These are phyloP conservation scores for Reinhardtius hippoglossoides DNA, from an alignment of 2,113 vertebrate genomes.

Conservation along the genomic window DNA sequence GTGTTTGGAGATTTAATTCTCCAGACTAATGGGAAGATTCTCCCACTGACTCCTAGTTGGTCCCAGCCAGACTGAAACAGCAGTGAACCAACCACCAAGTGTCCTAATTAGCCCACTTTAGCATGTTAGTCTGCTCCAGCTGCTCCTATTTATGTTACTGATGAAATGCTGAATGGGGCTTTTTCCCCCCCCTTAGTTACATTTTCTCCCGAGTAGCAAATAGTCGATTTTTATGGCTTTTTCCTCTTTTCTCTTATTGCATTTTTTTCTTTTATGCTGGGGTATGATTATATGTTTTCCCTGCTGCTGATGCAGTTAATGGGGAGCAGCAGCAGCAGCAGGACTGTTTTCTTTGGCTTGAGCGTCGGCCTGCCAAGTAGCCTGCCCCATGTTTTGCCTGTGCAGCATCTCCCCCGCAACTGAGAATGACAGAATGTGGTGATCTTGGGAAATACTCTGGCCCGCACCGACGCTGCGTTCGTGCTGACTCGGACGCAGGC, in stretches of 20 bases:
- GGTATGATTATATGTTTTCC: conserved; percentile 74
- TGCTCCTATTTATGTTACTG: conserved; percentile 73
- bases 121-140: conserved; percentile 67
- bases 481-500: conserved; percentile 40
- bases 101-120: conserved; percentile 75
- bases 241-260: conserved; percentile 73
- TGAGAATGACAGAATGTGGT: conserved; percentile 40
- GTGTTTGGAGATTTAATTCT: conserved; percentile 3
- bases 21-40: conserved; percentile 37
- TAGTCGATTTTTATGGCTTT: conserved; percentile 70
- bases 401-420: neutral
- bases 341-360: conserved; percentile 72
- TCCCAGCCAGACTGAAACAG: conserved; percentile 58
- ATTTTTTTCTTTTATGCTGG: conserved; percentile 62
- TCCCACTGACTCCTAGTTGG: conserved; percentile 35
- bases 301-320: conserved; percentile 61
- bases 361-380: conserved; percentile 32
- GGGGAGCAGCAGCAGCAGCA: conserved; percentile 38
- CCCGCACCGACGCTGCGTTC: conserved; percentile 42
- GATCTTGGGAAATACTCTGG: conserved; percentile 34
- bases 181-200: conserved; percentile 43
- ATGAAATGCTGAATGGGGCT: conserved; percentile 74
- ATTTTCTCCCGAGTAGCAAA: conserved; percentile 69
- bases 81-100: conserved; percentile 62
- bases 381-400: conserved; percentile 27